Evolutionary conservation across 2,797 vertebrate genomes (phyloP).

Genomic region (Geotrypetes seraphini): DNA sequence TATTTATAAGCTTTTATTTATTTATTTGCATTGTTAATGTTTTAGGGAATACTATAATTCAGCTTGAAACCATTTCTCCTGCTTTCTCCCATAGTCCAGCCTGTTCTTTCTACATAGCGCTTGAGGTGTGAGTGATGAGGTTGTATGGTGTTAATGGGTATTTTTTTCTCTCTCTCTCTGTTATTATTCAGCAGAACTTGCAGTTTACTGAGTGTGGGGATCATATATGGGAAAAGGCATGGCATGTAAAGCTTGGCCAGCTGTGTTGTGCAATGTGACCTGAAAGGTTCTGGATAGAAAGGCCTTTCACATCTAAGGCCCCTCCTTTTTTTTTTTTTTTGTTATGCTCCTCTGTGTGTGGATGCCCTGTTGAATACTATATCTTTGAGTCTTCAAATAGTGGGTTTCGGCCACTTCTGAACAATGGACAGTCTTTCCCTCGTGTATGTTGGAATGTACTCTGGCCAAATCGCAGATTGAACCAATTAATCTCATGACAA

Average conservation of each 20-base stretch:
- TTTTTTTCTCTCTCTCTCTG: too few relatives aligned
- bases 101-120: too few relatives aligned
- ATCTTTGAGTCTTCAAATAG: neutral
- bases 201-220: too few relatives aligned
- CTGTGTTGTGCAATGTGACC: too few relatives aligned
- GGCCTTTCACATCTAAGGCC: neutral
- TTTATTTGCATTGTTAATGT: neutral
- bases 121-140: too few relatives aligned
- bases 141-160: too few relatives aligned
- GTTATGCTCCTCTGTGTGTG: neutral
- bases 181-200: too few relatives aligned
- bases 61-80: neutral
- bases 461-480: neutral
- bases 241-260: too few relatives aligned
- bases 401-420: neutral
- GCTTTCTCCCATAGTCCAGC: too few relatives aligned
- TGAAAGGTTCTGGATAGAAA: accelerated
- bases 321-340: neutral
- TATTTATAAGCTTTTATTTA: neutral
- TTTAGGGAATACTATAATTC: neutral
- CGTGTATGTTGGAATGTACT: neutral
- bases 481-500: neutral
- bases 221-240: too few relatives aligned
- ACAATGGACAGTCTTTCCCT: neutral
- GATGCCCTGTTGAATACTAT: neutral